A percentile compares a stretch with the other conserved stretches of the same genome.
phyloP scores from a whole-genome alignment of 1,140 invertebrate genomes.

The Drosophila parvula region DNA sequence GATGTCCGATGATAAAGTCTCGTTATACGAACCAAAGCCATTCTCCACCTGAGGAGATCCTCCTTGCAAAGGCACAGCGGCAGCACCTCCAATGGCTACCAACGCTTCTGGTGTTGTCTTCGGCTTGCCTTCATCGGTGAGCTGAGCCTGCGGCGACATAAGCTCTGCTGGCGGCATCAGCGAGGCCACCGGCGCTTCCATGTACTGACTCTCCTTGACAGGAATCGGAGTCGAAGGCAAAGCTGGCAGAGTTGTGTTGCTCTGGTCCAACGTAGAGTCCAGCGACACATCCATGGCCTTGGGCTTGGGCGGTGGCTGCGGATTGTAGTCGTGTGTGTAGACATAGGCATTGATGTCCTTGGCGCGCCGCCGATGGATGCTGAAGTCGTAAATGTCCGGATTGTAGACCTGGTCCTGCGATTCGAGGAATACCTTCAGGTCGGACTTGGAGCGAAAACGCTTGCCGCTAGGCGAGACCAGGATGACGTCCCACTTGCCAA shows the following conservation, averaged over 20 bases:
- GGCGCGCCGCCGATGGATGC: constrained; percentile 85
- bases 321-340: constrained; percentile 79
- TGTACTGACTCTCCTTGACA: constrained; percentile 65
- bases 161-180: constrained; percentile 74
- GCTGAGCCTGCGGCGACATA: constrained; percentile 63
- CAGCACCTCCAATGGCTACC: constrained; percentile 11
- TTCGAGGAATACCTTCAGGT: constrained; percentile 86
- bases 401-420: constrained; percentile 85
- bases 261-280: constrained; percentile 47
- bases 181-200: constrained; percentile 74
- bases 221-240: constrained; percentile 36
- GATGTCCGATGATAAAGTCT: background rate
- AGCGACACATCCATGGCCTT: constrained; percentile 55
- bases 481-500: constrained; percentile 92
- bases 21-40: constrained; percentile 48
- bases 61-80: background rate
- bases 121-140: constrained; percentile 21
- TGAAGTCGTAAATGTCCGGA: constrained; percentile 87
- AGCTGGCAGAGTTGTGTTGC: constrained; percentile 30
- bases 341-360: constrained; percentile 85
- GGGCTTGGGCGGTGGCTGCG: constrained; percentile 66
- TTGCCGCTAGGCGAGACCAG: constrained; percentile 88
- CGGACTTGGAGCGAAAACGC: constrained; percentile 87
- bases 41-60: constrained; percentile 39
- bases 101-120: constrained; percentile 15